phyloP scores from a whole-genome alignment of 2,888 invertebrate species.

The Meteorus colon region DNA sequence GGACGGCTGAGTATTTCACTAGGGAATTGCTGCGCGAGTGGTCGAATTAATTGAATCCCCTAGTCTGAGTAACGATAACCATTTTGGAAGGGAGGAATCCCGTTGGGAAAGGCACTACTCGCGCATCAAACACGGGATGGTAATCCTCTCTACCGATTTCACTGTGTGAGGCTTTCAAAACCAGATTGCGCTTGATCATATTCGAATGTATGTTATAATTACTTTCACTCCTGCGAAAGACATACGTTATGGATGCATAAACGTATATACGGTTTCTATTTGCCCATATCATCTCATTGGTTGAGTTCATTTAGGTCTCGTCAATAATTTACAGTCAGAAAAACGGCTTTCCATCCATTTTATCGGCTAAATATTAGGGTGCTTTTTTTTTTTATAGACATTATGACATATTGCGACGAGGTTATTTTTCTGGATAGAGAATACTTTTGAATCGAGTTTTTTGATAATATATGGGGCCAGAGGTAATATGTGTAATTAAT shows the following conservation, averaged over 20 bases:
- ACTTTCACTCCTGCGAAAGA: slow-evolving; percentile 14
- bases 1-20: not conserved
- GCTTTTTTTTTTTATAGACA: not conserved
- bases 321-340: slow-evolving; percentile 10
- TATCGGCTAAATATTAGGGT: not conserved
- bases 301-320: not conserved
- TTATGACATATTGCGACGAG: not conserved
- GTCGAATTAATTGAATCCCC: slow-evolving; percentile 35
- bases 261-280: not conserved
- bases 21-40: slow-evolving; percentile 30
- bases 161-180: slow-evolving; percentile 14
- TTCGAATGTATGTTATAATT: slow-evolving; percentile 24
- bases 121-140: slow-evolving; percentile 30
- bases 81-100: slow-evolving; percentile 22
- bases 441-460: not conserved
- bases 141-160: slow-evolving; percentile 30
- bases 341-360: not conserved
- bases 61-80: slow-evolving; percentile 17
- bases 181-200: slow-evolving; percentile 28
- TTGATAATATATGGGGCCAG: not conserved
- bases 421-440: not conserved
- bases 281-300: not conserved
- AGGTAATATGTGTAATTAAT: slow-evolving; percentile 56
- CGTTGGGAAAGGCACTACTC: slow-evolving; percentile 23
- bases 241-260: not conserved